These are phyloP conservation scores for Thymelicus lineola DNA, from an alignment of 2,888 invertebrate species.

Conservation along the genomic window DNA sequence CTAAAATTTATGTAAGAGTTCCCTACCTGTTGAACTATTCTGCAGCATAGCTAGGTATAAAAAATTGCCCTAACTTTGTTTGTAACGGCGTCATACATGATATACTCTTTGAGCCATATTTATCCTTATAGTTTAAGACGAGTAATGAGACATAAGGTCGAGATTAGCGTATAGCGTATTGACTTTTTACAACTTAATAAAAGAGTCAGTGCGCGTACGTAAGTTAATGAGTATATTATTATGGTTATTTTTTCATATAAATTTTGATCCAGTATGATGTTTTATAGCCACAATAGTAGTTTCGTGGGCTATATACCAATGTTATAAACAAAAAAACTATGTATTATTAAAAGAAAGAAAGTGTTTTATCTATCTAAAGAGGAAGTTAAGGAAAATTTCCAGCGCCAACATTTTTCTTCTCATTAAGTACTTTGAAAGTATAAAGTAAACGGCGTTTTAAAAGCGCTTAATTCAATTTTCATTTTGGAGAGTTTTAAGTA, in stretches of 20 bases:
- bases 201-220: no score
- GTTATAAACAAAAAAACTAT: background rate
- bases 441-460: slow-evolving; percentile 34
- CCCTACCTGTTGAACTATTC: no score
- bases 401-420: slow-evolving; percentile 36
- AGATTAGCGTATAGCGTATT: no score
- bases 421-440: slow-evolving; percentile 35
- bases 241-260: no score
- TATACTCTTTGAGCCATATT: background rate
- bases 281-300: no score
- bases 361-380: slow-evolving; percentile 10
- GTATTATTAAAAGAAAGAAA: background rate
- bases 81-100: no score
- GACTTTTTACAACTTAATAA: background rate
- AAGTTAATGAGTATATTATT: no score
- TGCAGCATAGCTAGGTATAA: no score
- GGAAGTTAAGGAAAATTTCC: slow-evolving; percentile 19
- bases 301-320: background rate
- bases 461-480: slow-evolving; percentile 35
- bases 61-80: no score
- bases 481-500: slow-evolving; percentile 31
- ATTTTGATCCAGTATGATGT: no score
- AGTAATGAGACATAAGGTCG: background rate
- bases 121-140: background rate
- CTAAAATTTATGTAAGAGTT: no score